phyloP scores from a whole-genome alignment of 2,888 invertebrate genomes.

The Acronicta aceris region DNA sequence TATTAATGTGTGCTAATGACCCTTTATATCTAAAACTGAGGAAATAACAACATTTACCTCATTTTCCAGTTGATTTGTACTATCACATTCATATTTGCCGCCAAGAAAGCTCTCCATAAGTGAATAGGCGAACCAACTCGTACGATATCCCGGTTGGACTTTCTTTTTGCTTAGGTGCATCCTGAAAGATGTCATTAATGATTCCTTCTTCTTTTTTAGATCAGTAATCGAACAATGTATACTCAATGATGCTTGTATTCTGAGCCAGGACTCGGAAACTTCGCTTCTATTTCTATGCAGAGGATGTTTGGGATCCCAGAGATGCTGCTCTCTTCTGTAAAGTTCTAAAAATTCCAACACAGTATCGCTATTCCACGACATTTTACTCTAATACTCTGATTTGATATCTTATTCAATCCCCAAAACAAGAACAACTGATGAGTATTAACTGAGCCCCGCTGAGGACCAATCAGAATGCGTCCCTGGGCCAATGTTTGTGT shows the following conservation, averaged over 20 bases:
- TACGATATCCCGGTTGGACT: slow-evolving; percentile 68
- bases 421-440: slow-evolving; percentile 58
- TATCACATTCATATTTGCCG: slow-evolving; percentile 80
- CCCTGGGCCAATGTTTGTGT: slow-evolving; percentile 76
- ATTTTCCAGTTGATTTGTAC: slow-evolving; percentile 72
- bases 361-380: slow-evolving; percentile 79
- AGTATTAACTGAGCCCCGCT: slow-evolving; percentile 18
- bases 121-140: slow-evolving; percentile 82
- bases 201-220: slow-evolving; percentile 85
- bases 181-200: slow-evolving; percentile 82
- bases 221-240: slow-evolving; percentile 72
- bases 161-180: slow-evolving; percentile 76
- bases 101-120: slow-evolving; percentile 83
- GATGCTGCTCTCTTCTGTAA: slow-evolving; percentile 75
- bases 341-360: slow-evolving; percentile 80
- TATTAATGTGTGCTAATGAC: neutral
- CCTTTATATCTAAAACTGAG: neutral
- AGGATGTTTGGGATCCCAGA: slow-evolving; percentile 83
- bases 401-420: slow-evolving; percentile 20
- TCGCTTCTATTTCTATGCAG: slow-evolving; percentile 76
- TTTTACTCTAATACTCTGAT: slow-evolving; percentile 42
- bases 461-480: slow-evolving; percentile 68
- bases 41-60: slow-evolving; percentile 65
- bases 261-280: slow-evolving; percentile 78
- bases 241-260: slow-evolving; percentile 75